These are phyloP conservation scores for Chironomus tentans DNA, from an alignment of 2,888 invertebrate genomes.

Conservation along the genomic window DNA sequence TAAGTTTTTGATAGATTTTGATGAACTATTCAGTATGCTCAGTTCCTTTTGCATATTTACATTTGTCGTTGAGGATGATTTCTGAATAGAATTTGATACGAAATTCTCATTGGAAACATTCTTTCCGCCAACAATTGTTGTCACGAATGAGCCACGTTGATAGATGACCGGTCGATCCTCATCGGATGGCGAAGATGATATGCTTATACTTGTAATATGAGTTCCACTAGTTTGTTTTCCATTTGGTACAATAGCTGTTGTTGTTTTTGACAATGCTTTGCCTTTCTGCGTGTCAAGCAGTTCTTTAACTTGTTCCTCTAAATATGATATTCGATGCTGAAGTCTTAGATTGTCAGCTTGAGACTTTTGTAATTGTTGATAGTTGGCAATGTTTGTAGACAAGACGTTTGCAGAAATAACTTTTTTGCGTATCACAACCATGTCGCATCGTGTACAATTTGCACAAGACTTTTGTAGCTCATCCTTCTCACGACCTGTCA, in stretches of 20 bases:
- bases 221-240: slow-evolving; percentile 29
- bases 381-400: slow-evolving; percentile 34
- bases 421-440: slow-evolving; percentile 39
- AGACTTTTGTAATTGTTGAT: slow-evolving; percentile 40
- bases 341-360: slow-evolving; percentile 73
- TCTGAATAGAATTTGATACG: neutral
- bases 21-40: neutral
- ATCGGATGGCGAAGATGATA: slow-evolving; percentile 48
- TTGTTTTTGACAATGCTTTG: neutral
- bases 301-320: slow-evolving; percentile 61
- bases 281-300: neutral
- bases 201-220: slow-evolving; percentile 63
- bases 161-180: slow-evolving; percentile 54
- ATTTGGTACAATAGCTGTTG: too few relatives aligned
- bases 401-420: slow-evolving; percentile 22
- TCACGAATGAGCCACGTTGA: slow-evolving; percentile 72
- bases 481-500: slow-evolving; percentile 58
- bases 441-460: slow-evolving; percentile 38
- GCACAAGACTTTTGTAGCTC: slow-evolving; percentile 51
- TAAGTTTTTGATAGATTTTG: slow-evolving; percentile 3
- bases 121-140: slow-evolving; percentile 54
- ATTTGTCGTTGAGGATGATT: slow-evolving; percentile 11
- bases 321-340: slow-evolving; percentile 78
- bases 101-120: slow-evolving; percentile 31
- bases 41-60: neutral